These are phyloP conservation scores for Corvus moneduloides DNA, from an alignment of 2,113 vertebrate genomes.

Conservation along the genomic window DNA sequence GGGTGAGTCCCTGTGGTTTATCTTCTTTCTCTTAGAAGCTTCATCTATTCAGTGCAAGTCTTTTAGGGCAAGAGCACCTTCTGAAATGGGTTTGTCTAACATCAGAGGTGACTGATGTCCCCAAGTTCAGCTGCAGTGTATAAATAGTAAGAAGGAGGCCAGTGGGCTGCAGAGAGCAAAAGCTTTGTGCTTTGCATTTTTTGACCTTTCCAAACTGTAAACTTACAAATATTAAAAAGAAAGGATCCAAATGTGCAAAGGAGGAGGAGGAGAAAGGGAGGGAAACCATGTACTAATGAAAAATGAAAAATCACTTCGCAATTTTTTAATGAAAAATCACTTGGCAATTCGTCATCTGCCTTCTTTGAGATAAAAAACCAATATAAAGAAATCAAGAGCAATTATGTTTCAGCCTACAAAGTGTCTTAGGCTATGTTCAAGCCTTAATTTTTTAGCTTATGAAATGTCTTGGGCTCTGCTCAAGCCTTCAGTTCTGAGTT, in stretches of 20 bases:
- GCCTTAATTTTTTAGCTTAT: not conserved
- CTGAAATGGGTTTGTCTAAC: not conserved
- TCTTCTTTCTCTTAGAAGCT: not conserved
- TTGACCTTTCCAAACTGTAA: not conserved
- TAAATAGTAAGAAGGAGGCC: not conserved
- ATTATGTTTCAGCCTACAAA: not conserved
- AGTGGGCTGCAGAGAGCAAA: not conserved
- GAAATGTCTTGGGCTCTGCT: not conserved
- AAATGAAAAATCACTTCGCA: not conserved
- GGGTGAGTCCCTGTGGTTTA: not conserved
- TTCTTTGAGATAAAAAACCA: constrained; percentile 35
- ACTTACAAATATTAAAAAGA: not conserved
- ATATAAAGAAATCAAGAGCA: not conserved
- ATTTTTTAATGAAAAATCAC: not conserved
- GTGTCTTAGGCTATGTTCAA: not conserved
- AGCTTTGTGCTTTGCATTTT: not conserved
- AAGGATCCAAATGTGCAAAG: not conserved
- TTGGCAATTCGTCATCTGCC: not conserved
- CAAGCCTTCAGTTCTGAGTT: not conserved
- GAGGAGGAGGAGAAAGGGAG: not conserved
- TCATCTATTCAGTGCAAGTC: not conserved
- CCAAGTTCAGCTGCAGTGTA: not conserved
- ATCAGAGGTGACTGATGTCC: not conserved
- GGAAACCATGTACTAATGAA: not conserved
- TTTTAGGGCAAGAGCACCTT: not conserved